Percentiles rank a stretch among this genome's conserved stretches.
These are phyloP conservation scores for Pollimyrus isidori DNA, from an alignment of 2,113 vertebrate species.

Conservation along the genomic window DNA sequence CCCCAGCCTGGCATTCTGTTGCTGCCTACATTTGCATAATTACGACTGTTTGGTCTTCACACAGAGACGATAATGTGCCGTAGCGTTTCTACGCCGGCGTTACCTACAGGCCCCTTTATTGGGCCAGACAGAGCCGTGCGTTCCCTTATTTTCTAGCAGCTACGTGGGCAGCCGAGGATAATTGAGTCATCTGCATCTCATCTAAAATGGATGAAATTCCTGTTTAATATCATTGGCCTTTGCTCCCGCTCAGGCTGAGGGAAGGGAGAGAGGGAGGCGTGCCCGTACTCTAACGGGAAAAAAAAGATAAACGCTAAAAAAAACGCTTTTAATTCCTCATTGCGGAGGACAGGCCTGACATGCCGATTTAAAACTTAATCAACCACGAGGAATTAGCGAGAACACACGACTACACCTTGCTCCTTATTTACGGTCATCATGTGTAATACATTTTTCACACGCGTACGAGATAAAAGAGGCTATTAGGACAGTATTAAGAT, in stretches of 20 bases:
- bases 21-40: constrained; percentile 1
- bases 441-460: constrained; percentile 42
- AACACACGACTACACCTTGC: constrained; percentile 51
- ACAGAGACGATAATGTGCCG: not conserved
- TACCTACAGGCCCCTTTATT: constrained; percentile 8
- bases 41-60: constrained; percentile 1
- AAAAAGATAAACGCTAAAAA: not conserved
- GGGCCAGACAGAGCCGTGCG: constrained; percentile 9
- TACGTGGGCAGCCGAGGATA: constrained; percentile 52
- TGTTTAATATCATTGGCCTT: constrained; percentile 39
- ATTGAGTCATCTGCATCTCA: constrained; percentile 65
- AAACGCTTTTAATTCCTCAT: constrained; percentile 17
- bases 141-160: constrained; percentile 45
- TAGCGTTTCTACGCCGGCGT: not conserved
- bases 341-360: constrained; percentile 47
- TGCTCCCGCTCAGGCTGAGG: constrained; percentile 9
- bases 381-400: constrained; percentile 52
- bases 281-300: constrained; percentile 22
- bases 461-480: constrained; percentile 32
- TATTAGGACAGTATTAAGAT: constrained; percentile 49
- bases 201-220: constrained; percentile 59
- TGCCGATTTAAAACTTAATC: constrained; percentile 71
- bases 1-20: not conserved
- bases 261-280: not conserved
- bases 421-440: constrained; percentile 65